These are phyloP conservation scores for Typhlichthys subterraneus DNA, from an alignment of 2,797 vertebrate species.

Conservation along the genomic window DNA sequence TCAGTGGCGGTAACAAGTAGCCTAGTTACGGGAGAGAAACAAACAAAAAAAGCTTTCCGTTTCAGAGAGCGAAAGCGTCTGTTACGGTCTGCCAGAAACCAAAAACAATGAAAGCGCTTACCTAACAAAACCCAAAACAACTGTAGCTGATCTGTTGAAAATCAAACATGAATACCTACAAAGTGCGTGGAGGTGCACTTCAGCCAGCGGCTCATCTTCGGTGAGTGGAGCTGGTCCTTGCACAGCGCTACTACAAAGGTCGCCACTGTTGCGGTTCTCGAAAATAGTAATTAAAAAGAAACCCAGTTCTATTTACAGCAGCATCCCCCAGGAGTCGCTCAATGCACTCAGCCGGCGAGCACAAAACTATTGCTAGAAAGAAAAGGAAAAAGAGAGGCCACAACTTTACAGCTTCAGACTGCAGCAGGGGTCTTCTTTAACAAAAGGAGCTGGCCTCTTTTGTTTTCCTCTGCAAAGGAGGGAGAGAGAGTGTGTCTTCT, in stretches of 20 bases:
- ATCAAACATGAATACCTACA: constrained; percentile 81
- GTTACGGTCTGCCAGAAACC: not conserved
- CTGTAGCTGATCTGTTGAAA: not conserved
- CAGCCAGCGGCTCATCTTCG: constrained; percentile 91
- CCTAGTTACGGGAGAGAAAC: not conserved
- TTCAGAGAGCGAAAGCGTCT: no score
- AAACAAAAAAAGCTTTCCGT: not conserved
- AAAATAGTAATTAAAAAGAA: constrained; percentile 31
- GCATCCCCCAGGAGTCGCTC: constrained; percentile 24
- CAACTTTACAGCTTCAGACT: constrained; percentile 20
- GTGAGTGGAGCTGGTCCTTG: constrained; percentile 70
- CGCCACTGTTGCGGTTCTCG: constrained; percentile 66
- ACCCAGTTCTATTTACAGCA: constrained; percentile 35
- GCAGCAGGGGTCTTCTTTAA: constrained; percentile 40
- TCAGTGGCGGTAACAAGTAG: not conserved
- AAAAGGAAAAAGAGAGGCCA: constrained; percentile 17
- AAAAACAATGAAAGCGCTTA: constrained; percentile 5
- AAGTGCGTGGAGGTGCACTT: constrained; percentile 87
- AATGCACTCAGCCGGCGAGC: constrained; percentile 78
- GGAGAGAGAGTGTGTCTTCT: constrained; percentile 53
- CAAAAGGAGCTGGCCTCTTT: constrained; percentile 48
- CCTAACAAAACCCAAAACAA: not conserved
- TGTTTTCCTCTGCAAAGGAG: constrained; percentile 42
- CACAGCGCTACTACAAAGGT: constrained; percentile 69
- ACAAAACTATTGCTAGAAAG: constrained; percentile 31